Base-by-base conservation (phyloP, 1,140 invertebrate species). In the Achroia grisella region DNA sequence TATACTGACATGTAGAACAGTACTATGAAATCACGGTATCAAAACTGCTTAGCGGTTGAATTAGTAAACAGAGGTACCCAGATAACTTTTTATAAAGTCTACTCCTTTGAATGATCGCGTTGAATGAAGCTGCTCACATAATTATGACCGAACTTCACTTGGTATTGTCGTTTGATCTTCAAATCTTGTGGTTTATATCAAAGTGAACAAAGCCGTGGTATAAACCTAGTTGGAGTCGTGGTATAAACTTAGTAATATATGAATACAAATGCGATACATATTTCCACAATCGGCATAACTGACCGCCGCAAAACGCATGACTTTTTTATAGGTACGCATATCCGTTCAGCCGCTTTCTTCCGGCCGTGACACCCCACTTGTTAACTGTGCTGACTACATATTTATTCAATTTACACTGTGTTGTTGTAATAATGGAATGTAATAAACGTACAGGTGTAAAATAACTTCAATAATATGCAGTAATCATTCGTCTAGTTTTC, bases 291-390 rank as follows among this genome's bases (percentile, higher is more conserved):
- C 2, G 17, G 6, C 17, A 23, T 23, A 23, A 23, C 6, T 23
- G 17, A 6, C 17, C 6, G 6, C 17, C 17, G 35, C 35, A 37
- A 37, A 41, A 48, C 29, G 39, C 27, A 41, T 47, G 33, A 23
- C 30, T 48, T 40, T 52, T 48, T 23, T 23, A 23, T 23, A 23
- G 17, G 17, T 23, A 23, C 17, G 17, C 17, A 23, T 23, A 23
- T 23, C 17, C 17, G 17, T 23, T 23, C 17, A 40, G 34, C 41
- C 15, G 35, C 55, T 68, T 70, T 69, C 71, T 71, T 70, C 53
- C 59, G 55, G 33, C 50, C 63, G 67, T 74, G 63, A 74, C 59
- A 76, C 48, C 56, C 72, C 53, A 79, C 55, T 79, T 79, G 52
- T 60, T 47, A 74, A 71, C 56, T 62, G 44, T 71, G 72, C 52